Percentiles rank a stretch among this genome's conserved stretches.
phyloP scores from a whole-genome alignment of 2,113 vertebrate species.

The Carassius gibelio region DNA sequence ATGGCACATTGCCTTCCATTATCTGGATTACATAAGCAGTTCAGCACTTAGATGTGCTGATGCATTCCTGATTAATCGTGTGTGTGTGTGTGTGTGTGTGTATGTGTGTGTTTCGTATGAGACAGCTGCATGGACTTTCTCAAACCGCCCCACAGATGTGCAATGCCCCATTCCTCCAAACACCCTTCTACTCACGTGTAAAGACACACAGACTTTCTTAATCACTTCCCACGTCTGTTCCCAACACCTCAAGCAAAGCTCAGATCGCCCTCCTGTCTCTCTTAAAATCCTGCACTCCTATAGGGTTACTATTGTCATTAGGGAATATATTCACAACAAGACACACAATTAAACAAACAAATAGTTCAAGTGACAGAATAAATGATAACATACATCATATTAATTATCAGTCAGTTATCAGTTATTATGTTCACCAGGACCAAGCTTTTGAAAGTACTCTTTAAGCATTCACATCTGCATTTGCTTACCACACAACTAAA shows the following conservation, averaged over 20 bases:
- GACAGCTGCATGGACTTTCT: conserved; percentile 36
- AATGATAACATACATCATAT: background rate
- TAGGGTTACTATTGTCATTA: background rate
- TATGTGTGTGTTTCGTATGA: conserved; percentile 19
- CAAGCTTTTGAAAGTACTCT: background rate
- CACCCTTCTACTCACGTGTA: background rate
- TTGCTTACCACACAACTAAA: too few relatives aligned
- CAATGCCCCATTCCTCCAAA: conserved; percentile 10
- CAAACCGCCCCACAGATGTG: conserved; percentile 26
- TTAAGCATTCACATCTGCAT: too few relatives aligned
- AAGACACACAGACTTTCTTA: conserved; percentile 4
- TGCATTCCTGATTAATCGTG: conserved; percentile 25
- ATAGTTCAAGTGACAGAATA: background rate
- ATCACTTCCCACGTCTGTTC: background rate
- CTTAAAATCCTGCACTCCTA: background rate
- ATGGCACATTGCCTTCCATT: conserved; percentile 43
- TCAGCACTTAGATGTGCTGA: conserved; percentile 42
- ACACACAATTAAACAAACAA: background rate
- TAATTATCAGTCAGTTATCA: background rate
- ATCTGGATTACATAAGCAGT: conserved; percentile 47
- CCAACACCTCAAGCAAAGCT: background rate
- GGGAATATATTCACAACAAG: background rate
- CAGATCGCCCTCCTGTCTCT: background rate
- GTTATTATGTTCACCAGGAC: background rate
- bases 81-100: too few relatives aligned